Evolutionary conservation across 1,140 invertebrate species (phyloP).

Genomic region (Leptinotarsa texana): DNA sequence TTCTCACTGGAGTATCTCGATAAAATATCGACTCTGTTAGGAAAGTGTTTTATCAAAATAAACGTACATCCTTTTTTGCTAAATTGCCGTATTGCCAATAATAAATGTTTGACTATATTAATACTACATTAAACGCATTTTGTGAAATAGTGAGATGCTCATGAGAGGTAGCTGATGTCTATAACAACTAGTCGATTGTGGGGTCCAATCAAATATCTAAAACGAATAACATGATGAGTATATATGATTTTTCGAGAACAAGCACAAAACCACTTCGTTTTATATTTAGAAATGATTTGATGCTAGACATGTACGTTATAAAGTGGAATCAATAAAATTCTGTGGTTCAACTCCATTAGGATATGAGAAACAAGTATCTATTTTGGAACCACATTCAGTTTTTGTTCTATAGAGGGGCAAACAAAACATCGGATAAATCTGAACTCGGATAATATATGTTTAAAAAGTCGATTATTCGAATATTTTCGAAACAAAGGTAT

Average conservation of each 20-base stretch:
- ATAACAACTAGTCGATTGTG: too few relatives aligned
- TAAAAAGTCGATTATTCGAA: too few relatives aligned
- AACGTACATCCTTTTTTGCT: too few relatives aligned
- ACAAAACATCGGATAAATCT: neutral
- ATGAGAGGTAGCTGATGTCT: too few relatives aligned
- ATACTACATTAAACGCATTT: neutral
- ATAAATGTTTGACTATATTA: neutral
- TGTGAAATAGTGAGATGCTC: neutral
- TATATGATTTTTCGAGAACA: neutral
- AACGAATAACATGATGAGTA: neutral
- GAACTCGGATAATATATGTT: too few relatives aligned
- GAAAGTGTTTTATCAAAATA: too few relatives aligned
- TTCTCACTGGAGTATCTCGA: too few relatives aligned
- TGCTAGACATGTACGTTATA: neutral
- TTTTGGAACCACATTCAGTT: neutral
- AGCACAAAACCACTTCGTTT: constrained; percentile 1
- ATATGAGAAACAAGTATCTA: neutral
- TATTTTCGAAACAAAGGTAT: too few relatives aligned
- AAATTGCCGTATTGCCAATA: neutral
- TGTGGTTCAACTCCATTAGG: neutral
- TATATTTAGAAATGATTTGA: constrained; percentile 4
- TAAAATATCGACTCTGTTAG: too few relatives aligned
- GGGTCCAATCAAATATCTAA: neutral
- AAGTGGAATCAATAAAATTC: neutral
- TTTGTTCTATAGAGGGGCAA: neutral